phyloP scores from a whole-genome alignment of 2,113 vertebrate species.

The Calyptommatus sinebrachiatus region DNA sequence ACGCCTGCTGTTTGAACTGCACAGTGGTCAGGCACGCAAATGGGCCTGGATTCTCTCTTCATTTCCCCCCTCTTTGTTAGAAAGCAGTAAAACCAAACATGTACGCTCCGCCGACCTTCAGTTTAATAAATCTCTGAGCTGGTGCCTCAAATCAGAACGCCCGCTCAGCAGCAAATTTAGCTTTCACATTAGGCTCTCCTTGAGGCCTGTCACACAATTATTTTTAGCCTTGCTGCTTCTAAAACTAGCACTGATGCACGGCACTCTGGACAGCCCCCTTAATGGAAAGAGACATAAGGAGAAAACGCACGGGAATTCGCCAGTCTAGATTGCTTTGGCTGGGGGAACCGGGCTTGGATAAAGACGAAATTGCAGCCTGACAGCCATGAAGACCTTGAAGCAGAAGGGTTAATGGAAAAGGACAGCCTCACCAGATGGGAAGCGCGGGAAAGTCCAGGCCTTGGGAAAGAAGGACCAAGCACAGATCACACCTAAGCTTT shows the following conservation, averaged over 20 bases:
- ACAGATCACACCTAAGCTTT: too few relatives aligned
- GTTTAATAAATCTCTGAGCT: neutral
- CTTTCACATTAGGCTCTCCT: constrained; percentile 5
- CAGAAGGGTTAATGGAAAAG: constrained; percentile 1
- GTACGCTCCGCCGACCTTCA: neutral
- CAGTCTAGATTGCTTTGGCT: neutral
- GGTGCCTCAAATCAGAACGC: neutral
- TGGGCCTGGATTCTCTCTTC: neutral
- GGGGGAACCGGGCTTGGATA: constrained; percentile 3
- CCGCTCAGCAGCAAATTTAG: neutral
- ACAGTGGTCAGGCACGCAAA: neutral
- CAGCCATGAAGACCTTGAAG: neutral
- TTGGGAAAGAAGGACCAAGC: neutral
- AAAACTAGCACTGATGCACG: neutral
- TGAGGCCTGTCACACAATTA: neutral
- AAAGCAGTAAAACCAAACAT: neutral
- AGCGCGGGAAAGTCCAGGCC: neutral
- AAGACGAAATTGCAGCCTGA: constrained; percentile 37
- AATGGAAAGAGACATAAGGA: constrained; percentile 16
- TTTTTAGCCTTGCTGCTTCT: constrained; percentile 5
- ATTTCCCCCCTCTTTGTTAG: neutral
- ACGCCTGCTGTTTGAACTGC: neutral
- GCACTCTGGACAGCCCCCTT: neutral
- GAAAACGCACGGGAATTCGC: neutral
- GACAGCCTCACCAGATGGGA: neutral